These are phyloP conservation scores for Trochalopteron elliotii DNA, from an alignment of 2,113 vertebrate species.

Conservation along the genomic window DNA sequence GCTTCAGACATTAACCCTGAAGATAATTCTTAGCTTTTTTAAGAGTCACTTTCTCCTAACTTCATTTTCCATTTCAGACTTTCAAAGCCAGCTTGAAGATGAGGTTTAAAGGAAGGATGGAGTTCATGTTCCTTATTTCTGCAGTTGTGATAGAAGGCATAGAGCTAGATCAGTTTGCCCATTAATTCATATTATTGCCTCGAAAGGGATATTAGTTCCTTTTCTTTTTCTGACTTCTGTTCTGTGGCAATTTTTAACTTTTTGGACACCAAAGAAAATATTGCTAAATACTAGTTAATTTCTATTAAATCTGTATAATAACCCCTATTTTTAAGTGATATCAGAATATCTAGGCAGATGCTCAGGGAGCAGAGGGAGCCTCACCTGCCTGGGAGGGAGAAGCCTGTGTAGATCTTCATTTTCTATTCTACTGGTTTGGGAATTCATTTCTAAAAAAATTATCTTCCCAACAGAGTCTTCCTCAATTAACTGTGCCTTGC, in stretches of 20 bases:
- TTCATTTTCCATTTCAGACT: not conserved
- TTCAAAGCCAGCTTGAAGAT: not conserved
- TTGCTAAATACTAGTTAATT: not conserved
- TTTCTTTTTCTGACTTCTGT: not conserved
- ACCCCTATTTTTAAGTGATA: not conserved
- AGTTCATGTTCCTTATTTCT: not conserved
- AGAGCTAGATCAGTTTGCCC: not conserved
- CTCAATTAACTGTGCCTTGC: not conserved
- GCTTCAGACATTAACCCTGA: not conserved
- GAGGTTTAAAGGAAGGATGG: not conserved
- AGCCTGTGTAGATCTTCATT: not conserved
- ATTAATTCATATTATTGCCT: not conserved
- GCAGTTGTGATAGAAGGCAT: not conserved
- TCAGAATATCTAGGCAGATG: not conserved
- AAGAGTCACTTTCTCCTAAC: conserved; percentile 38
- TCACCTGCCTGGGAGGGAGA: not conserved
- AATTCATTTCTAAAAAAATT: not conserved
- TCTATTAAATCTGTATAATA: not conserved
- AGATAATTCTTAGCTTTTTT: not conserved
- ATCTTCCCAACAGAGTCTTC: not conserved
- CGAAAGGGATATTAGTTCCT: not conserved
- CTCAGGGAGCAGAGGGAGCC: not conserved
- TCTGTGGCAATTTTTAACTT: not conserved
- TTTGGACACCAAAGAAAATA: not conserved
- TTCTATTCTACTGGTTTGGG: not conserved